A percentile compares a stretch with the other conserved stretches of the same genome.
Evolutionary conservation across 2,113 vertebrate genomes (phyloP).

Genomic region (Neogale vison): DNA sequence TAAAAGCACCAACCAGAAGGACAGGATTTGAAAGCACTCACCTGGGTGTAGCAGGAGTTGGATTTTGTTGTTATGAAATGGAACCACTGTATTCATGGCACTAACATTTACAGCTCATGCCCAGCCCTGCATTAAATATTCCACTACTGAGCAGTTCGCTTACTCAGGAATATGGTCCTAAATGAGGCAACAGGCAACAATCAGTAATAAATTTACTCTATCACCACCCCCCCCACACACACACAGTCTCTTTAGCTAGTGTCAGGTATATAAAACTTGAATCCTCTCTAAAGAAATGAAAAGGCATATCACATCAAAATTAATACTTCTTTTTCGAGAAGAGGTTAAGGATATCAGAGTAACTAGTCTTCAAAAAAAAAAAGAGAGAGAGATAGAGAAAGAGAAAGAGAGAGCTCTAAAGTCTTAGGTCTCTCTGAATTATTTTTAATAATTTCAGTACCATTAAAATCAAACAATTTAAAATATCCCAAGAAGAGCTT

Average conservation of each 20-base stretch:
- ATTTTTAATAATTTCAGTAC: not conserved
- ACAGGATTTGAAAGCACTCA: not conserved
- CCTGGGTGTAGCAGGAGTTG: not conserved
- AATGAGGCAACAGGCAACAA: not conserved
- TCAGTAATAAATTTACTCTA: not conserved
- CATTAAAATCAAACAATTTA: slow-evolving; percentile 20
- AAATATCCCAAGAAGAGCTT: not conserved
- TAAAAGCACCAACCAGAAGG: not conserved
- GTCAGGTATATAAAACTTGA: not conserved
- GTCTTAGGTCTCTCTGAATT: not conserved
- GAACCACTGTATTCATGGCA: not conserved
- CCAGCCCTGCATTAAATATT: not conserved
- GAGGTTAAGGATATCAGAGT: not conserved
- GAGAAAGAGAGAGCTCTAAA: not conserved
- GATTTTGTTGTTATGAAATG: not conserved
- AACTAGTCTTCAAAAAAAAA: not conserved
- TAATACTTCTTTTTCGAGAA: not conserved
- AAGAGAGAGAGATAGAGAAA: too few species aligned
- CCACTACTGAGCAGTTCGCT: not conserved
- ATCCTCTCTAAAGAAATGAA: not conserved
- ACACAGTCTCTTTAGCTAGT: not conserved
- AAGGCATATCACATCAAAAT: not conserved
- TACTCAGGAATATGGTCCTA: not conserved
- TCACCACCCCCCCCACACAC: not conserved
- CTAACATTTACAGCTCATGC: not conserved